These are phyloP conservation scores for Arctia plantaginis DNA, from an alignment of 2,888 invertebrate genomes.

Conservation along the genomic window DNA sequence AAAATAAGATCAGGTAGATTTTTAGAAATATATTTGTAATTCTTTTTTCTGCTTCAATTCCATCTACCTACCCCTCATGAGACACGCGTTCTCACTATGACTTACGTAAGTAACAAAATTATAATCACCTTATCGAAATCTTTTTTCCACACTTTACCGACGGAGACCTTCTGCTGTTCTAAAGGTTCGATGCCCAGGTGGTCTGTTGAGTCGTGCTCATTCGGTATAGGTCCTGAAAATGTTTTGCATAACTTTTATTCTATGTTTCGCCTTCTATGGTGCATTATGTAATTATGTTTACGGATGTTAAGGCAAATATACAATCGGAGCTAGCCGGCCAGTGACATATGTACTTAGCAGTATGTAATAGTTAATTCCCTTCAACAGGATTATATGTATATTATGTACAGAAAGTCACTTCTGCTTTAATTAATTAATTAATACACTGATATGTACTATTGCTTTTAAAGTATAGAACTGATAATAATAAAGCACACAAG, in stretches of 20 bases:
- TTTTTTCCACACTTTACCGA: slow-evolving; percentile 93
- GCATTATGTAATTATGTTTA: too few relatives aligned
- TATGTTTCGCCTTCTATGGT: not conserved
- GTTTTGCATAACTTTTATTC: not conserved
- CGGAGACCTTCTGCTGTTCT: slow-evolving; percentile 92
- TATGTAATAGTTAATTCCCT: not conserved
- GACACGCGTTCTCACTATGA: not conserved
- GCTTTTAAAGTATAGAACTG: not conserved
- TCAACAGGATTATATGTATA: not conserved
- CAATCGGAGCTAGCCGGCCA: too few relatives aligned
- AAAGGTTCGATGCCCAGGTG: slow-evolving; percentile 92
- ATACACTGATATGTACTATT: not conserved
- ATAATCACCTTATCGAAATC: slow-evolving; percentile 90
- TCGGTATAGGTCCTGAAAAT: slow-evolving; percentile 83
- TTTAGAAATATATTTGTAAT: too few relatives aligned
- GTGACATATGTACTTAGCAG: too few relatives aligned
- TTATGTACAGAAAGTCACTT: not conserved
- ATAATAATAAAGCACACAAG: not conserved
- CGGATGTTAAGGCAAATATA: too few relatives aligned
- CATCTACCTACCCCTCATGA: not conserved
- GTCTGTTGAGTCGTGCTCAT: slow-evolving; percentile 95
- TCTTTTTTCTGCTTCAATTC: too few relatives aligned
- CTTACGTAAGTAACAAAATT: not conserved
- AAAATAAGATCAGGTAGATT: too few relatives aligned
- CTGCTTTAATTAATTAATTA: not conserved